Percentiles rank a stretch among this genome's conserved stretches.
These are phyloP conservation scores for Leptopilina drosophilae DNA, from an alignment of 2,888 invertebrate genomes.

Conservation along the genomic window DNA sequence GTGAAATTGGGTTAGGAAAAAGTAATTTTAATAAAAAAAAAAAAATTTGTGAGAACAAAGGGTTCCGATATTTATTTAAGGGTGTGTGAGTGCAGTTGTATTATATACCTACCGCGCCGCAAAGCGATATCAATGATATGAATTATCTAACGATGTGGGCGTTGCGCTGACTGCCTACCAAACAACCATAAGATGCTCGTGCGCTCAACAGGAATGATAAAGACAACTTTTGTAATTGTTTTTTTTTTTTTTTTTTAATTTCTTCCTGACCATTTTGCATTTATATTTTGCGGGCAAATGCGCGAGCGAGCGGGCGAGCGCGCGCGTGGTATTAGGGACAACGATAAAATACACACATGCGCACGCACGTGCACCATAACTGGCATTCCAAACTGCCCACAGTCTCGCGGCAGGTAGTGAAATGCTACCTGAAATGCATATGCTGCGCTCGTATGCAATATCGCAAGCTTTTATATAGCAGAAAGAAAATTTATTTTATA, in stretches of 20 bases:
- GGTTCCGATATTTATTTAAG: too few species aligned
- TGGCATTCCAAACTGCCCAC: conserved; percentile 64
- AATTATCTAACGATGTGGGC: conserved; percentile 66
- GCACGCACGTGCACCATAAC: conserved; percentile 56
- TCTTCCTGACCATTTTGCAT: too few species aligned
- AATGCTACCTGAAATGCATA: conserved; percentile 49
- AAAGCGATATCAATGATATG: conserved; percentile 51
- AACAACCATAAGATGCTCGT: conserved; percentile 32
- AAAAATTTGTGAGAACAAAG: too few species aligned
- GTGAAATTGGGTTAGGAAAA: too few species aligned
- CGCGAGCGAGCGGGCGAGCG: too few species aligned
- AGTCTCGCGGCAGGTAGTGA: conserved; percentile 62
- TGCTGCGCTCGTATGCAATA: neutral
- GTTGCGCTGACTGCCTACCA: conserved; percentile 45
- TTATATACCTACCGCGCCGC: conserved; percentile 15
- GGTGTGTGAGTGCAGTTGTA: too few species aligned
- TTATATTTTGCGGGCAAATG: conserved; percentile 11
- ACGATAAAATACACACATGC: conserved; percentile 53
- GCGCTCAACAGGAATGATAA: conserved; percentile 31
- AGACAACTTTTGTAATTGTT: conserved; percentile 2
- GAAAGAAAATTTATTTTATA: neutral
- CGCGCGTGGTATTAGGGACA: conserved; percentile 52
- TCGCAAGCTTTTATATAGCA: neutral
- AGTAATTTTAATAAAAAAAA: too few species aligned
- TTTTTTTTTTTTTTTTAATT: too few species aligned